A percentile compares a stretch with the other conserved stretches of the same genome.
These are phyloP conservation scores for Drosophila tsacasi DNA, from an alignment of 1,140 invertebrate species.

Conservation along the genomic window DNA sequence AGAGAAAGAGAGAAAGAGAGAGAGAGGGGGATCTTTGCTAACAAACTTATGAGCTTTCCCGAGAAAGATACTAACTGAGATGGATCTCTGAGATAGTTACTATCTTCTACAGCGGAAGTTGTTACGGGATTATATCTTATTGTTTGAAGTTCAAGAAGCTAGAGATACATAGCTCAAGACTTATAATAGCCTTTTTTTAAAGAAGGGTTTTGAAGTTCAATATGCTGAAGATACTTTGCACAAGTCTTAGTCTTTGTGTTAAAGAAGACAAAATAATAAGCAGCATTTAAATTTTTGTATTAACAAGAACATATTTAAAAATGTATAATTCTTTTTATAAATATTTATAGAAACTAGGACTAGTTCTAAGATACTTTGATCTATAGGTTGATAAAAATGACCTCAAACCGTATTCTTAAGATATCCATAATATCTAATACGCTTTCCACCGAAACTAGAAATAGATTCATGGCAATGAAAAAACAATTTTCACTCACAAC, in stretches of 20 bases:
- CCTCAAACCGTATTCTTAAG: no score
- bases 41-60: not conserved
- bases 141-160: not conserved
- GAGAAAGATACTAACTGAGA: constrained; percentile 4
- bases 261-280: not conserved
- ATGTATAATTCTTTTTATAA: not conserved
- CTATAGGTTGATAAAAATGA: no score
- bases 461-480: no score
- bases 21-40: not conserved
- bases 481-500: not conserved
- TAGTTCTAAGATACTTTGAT: no score
- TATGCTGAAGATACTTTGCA: not conserved
- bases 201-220: not conserved
- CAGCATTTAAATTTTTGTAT: not conserved
- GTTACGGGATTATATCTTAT: not conserved
- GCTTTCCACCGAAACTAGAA: no score
- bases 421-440: no score
- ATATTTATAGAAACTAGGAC: not conserved
- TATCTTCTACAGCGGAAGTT: not conserved
- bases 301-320: not conserved
- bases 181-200: no score
- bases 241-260: no score
- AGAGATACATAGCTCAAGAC: not conserved
- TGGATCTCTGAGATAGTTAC: not conserved
- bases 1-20: no score